A percentile compares a stretch with the other conserved stretches of the same genome.
phyloP scores from a whole-genome alignment of 1,140 invertebrate genomes.

The Eurosta solidaginis region DNA sequence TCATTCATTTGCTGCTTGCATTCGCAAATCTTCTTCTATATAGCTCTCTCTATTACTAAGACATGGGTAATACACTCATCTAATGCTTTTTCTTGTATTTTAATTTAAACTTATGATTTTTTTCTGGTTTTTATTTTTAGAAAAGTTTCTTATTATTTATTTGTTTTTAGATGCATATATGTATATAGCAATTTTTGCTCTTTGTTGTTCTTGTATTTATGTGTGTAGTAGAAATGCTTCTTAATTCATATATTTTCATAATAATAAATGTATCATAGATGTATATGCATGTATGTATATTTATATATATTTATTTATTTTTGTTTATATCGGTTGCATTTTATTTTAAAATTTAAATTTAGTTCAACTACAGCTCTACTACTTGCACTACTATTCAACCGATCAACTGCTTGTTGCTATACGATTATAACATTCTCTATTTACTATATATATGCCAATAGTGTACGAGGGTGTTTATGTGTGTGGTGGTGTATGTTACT shows the following conservation, averaged over 20 bases:
- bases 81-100: conserved; percentile 9
- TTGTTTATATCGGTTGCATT: background rate
- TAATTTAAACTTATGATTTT: conserved; percentile 5
- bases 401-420: conserved; percentile 2
- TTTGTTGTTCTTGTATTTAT: conserved; percentile 3
- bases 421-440: background rate
- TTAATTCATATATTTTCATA: conserved; percentile 28
- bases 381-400: conserved; percentile 14
- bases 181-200: conserved; percentile 18
- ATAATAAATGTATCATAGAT: conserved; percentile 26
- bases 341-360: conserved; percentile 1
- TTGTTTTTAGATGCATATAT: conserved; percentile 14
- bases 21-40: background rate
- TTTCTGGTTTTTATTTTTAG: conserved; percentile 2
- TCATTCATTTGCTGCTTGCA: conserved; percentile 21
- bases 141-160: conserved; percentile 24
- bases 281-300: background rate
- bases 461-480: no score
- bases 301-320: background rate
- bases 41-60: background rate
- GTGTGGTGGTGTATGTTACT: background rate
- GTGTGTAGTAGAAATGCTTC: conserved; percentile 26
- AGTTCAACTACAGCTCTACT: conserved; percentile 11
- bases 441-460: no score
- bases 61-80: conserved; percentile 9